A percentile compares a stretch with the other conserved stretches of the same genome.
These are phyloP conservation scores for Upupa epops DNA, from an alignment of 2,113 vertebrate genomes.

Conservation along the genomic window DNA sequence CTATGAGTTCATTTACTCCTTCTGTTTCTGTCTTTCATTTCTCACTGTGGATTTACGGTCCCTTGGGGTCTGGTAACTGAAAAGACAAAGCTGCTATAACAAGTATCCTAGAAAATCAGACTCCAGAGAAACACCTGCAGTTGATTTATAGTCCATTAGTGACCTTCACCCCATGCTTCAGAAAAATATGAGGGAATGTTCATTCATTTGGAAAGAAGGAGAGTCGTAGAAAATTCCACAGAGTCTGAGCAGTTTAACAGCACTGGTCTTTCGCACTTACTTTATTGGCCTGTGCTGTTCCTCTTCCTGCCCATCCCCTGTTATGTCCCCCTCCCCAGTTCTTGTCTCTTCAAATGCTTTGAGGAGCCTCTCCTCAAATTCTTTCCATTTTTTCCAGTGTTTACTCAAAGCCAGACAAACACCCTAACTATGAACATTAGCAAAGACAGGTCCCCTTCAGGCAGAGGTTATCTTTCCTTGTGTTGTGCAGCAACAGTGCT, in stretches of 20 bases:
- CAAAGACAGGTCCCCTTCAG: neutral
- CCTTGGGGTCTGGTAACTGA: neutral
- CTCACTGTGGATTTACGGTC: neutral
- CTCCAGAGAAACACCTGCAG: neutral
- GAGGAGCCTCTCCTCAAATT: neutral
- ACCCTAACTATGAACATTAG: neutral
- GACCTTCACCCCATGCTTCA: neutral
- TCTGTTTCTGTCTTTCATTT: neutral
- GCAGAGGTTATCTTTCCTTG: neutral
- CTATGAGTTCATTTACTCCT: neutral
- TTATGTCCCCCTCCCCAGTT: neutral
- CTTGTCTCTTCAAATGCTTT: neutral
- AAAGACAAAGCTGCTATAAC: neutral
- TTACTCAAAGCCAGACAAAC: neutral
- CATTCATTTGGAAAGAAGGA: neutral
- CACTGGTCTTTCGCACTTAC: neutral
- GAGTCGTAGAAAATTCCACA: neutral
- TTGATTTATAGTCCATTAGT: neutral
- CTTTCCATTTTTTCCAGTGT: neutral
- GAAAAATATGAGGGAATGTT: neutral
- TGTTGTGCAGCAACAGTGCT: neutral
- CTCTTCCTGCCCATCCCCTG: neutral
- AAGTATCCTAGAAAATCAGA: neutral
- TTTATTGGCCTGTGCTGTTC: neutral
- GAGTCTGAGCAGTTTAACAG: neutral